Evolutionary conservation across 2,888 invertebrate genomes (phyloP), one percentile per base, ranked within the genome.

Genomic region (Tetheella fluctuosa): DNA sequence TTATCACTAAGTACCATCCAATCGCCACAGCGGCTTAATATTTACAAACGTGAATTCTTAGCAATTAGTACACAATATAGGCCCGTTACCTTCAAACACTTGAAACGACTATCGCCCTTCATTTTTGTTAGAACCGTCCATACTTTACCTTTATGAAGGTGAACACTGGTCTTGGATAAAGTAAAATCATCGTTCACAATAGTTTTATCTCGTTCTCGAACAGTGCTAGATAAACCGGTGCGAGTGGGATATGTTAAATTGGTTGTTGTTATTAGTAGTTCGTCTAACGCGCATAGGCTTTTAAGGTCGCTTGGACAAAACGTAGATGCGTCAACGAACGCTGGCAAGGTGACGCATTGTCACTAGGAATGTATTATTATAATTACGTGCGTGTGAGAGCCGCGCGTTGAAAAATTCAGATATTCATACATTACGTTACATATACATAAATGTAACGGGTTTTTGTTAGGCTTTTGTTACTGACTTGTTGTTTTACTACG

Each of bases 301-400:
- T 73, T 91, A 88, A 92, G 92, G 92, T 91, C 92, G 84, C 82
- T 86, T 84, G 86, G 86, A 90, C 91, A 90, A 91, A 91, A 90
- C 91, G 86, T 86, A 87, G 86, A 88, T 86, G 87, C 91, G 92
- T 92, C 92, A 93, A 93, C 88, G 91, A 86, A 90, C 92, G 90
- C 91, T 84, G 76, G 87, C 92, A 92, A 93, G 92, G 92, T 90
- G 86, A 92, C 83, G 85, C 83, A 81, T 88, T 90, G 90, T 88
- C 84, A 77, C 83, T 88, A 89, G 86, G 90, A 90, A 91, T 91
- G 85, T 90, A 87, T 90, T 88, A 90, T 85, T 86, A 82, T 88
- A 85, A 83, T 88, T 80, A 81, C 74, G 74, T 70, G 74, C 79
- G 76, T 73, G 79, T 52, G 67, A 71, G 67, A 66, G 69, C 59